Evolutionary conservation across 2,888 invertebrate genomes (phyloP).

Genomic region (Timandra comae): DNA sequence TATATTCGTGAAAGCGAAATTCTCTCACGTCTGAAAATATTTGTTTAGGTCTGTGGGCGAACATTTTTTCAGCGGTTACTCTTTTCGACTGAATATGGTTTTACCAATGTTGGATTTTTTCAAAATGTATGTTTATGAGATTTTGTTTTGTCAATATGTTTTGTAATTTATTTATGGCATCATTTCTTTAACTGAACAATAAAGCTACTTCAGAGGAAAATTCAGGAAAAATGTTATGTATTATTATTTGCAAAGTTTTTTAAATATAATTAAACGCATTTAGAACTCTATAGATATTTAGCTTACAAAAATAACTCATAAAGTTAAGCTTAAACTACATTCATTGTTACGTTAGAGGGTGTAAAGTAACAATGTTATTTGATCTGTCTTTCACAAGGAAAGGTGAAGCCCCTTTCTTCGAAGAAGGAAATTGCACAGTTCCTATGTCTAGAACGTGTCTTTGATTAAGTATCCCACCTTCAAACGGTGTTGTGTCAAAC

Average conservation of each 20-base stretch:
- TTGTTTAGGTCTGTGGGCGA: conserved; percentile 19
- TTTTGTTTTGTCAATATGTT: too few species aligned
- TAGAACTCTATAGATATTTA: too few species aligned
- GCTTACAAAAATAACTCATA: too few species aligned
- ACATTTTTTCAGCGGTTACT: conserved; percentile 19
- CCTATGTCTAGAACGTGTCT: conserved; percentile 17
- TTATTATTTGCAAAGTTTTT: too few species aligned
- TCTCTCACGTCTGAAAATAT: conserved; percentile 19
- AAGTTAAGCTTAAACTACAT: too few species aligned
- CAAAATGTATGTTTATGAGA: conserved; percentile 13
- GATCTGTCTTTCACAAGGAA: conserved; percentile 14
- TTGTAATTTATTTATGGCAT: too few species aligned
- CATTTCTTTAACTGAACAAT: too few species aligned
- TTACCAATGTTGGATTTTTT: conserved; percentile 17
- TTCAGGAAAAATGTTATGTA: too few species aligned
- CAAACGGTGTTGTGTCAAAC: not conserved
- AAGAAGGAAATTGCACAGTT: conserved; percentile 24
- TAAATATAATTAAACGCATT: too few species aligned
- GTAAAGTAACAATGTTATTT: too few species aligned
- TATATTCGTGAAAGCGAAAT: conserved; percentile 12
- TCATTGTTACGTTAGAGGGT: too few species aligned
- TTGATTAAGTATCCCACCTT: conserved; percentile 14
- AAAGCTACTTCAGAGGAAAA: too few species aligned
- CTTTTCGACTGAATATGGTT: conserved; percentile 16
- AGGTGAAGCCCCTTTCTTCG: conserved; percentile 19